Evolutionary conservation across 2,113 vertebrate genomes (phyloP).

Genomic region (Plecotus auritus): DNA sequence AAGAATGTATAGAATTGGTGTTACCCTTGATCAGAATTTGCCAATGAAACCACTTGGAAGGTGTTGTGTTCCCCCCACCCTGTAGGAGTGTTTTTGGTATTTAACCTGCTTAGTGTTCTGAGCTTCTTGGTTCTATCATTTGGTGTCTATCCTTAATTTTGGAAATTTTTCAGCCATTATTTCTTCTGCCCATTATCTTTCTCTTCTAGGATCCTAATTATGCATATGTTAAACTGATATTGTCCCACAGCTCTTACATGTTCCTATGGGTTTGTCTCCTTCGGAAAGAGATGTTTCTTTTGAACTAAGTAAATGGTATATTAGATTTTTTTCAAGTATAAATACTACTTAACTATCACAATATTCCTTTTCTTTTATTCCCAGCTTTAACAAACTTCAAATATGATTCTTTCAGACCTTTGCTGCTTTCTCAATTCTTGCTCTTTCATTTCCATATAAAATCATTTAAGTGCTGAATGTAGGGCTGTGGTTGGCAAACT

Average conservation of each 20-base stretch:
- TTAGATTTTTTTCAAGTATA: not conserved
- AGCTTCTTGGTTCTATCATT: not conserved
- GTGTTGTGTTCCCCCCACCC: not conserved
- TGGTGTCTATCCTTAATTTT: not conserved
- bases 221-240: not conserved
- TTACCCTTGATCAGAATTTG: not conserved
- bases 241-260: not conserved
- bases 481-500: no score
- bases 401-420: not conserved
- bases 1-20: not conserved
- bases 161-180: not conserved
- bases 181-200: not conserved
- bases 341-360: not conserved
- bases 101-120: not conserved
- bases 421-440: not conserved
- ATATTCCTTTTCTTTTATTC: not conserved
- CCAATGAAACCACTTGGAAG: not conserved
- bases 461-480: not conserved
- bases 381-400: not conserved
- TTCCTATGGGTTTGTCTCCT: not conserved
- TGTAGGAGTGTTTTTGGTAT: not conserved
- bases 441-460: not conserved
- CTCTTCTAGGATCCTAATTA: not conserved
- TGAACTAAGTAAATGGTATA: not conserved
- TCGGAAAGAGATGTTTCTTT: not conserved